A percentile compares a stretch with the other conserved stretches of the same genome.
Conservation (phyloP, 1,140 invertebrate genomes). For the Orussus abietinus region DNA sequence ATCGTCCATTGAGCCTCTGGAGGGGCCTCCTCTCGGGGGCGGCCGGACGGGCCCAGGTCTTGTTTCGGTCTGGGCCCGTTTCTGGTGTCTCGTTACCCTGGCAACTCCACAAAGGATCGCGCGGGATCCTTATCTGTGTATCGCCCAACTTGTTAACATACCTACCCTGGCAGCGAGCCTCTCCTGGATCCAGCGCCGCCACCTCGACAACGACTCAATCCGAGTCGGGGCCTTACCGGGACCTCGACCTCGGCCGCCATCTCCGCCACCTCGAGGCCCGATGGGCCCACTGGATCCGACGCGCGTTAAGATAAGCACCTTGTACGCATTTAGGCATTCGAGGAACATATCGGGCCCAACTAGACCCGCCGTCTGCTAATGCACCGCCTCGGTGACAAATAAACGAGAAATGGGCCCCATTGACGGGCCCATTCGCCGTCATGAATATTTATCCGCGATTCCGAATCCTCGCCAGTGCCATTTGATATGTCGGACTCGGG, state of each 20-base stretch:
- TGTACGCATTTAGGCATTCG: constrained; percentile 31
- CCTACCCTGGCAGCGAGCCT: constrained; percentile 35
- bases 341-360: constrained; percentile 25
- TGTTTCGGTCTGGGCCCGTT: constrained; percentile 32
- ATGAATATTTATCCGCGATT: constrained; percentile 34
- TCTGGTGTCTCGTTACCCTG: constrained; percentile 43
- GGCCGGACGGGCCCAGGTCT: constrained; percentile 23
- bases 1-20: constrained; percentile 24
- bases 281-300: too few relatives aligned
- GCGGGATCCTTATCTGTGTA: constrained; percentile 44
- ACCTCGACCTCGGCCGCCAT: too few relatives aligned
- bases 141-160: constrained; percentile 49
- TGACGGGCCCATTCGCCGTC: constrained; percentile 12
- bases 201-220: too few relatives aligned
- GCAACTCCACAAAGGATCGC: constrained; percentile 42
- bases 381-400: too few relatives aligned
- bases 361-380: constrained; percentile 37
- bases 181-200: constrained; percentile 26
- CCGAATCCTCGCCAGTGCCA: too few relatives aligned
- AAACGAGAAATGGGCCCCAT: too few relatives aligned
- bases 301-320: constrained; percentile 38
- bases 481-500: too few relatives aligned
- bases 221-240: too few relatives aligned
- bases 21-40: too few relatives aligned
- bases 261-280: too few relatives aligned